A percentile compares a stretch with the other conserved stretches of the same genome.
Evolutionary conservation across 92 coral and sea anemone species (phyloP).

Genomic region (Plumapathes pennacea): DNA sequence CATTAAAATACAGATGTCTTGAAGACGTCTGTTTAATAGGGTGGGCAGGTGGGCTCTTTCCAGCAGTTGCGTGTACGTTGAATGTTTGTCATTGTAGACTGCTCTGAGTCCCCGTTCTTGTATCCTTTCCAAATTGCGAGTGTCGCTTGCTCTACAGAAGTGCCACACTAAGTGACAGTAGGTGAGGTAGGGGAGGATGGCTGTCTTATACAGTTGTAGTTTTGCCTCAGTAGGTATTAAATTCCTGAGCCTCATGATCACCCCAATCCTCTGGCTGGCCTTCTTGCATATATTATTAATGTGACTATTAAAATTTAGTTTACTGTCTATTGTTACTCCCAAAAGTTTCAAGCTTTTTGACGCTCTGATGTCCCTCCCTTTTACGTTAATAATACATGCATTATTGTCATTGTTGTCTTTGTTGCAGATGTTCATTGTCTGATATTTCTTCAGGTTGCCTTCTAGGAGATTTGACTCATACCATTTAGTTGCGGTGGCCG

Average conservation of each 20-base stretch:
- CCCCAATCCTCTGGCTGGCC: slow-evolving; percentile 24
- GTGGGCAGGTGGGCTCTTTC: slow-evolving; percentile 3
- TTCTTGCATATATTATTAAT: slow-evolving; percentile 2
- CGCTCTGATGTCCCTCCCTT: slow-evolving; percentile 1
- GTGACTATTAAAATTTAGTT: slow-evolving; percentile 2
- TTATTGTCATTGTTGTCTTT: not conserved
- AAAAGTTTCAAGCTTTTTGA: not conserved
- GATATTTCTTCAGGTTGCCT: slow-evolving; percentile 3
- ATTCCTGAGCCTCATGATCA: slow-evolving; percentile 13
- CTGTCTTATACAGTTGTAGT: slow-evolving; percentile 7
- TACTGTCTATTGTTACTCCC: slow-evolving; percentile 18
- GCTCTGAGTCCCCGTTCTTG: slow-evolving; percentile 7
- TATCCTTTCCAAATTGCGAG: slow-evolving; percentile 2
- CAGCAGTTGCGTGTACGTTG: slow-evolving; percentile 1
- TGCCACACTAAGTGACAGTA: slow-evolving; percentile 13
- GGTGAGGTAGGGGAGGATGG: slow-evolving; percentile 25
- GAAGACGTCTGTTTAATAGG: slow-evolving; percentile 6
- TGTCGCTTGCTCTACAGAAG: slow-evolving; percentile 17
- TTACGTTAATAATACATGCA: not conserved
- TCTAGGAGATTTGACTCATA: slow-evolving; percentile 13
- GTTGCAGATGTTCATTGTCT: too few relatives aligned
- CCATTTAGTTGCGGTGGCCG: slow-evolving; percentile 24
- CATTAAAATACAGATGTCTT: not conserved
- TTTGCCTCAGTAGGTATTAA: slow-evolving; percentile 18
- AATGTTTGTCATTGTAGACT: slow-evolving; percentile 3